Base-by-base conservation (phyloP, 2,113 vertebrate species). In the Glareola pratincola region DNA sequence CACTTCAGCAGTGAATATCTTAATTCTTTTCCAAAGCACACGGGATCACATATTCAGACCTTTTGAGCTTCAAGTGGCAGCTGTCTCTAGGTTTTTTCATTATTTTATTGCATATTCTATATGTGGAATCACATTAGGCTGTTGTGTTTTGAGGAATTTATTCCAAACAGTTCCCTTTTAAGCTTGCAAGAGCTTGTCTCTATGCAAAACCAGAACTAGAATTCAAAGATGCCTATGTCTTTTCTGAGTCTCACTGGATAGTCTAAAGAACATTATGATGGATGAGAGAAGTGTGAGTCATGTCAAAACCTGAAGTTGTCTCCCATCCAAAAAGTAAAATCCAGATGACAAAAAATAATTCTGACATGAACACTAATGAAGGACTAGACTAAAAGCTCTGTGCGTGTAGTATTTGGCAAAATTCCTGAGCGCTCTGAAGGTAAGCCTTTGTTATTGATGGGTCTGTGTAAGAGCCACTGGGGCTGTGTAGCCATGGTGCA, bases 281-380 rank as follows among this genome's bases (percentile, higher is more conserved):
- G 43, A 27, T 39, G 15, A 69, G 12, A 85, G 34, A 72, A 80
- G 19, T 0, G 0, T 7, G 3, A 63, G 14, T 41, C 0, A 0
- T 34, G 19, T 74, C 53, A 80, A 72, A 80, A 67, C 47, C 5
- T 0, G 4, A 91, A 71, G 11, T 53, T 67, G 5, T 4, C 4
- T 66, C 45, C 34, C 8, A 48, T 43, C 6, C 27, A 63, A 72
- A 76, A 76, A 26, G 3, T 27, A 39, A 90, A 88, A 39, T 4
- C 2, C 34, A 66, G 12, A 47, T 23, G 12, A 76, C 19, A 51
- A 80, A 85, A 94, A 77, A 43, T 37, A 79, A 57, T 79, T 82
- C 23, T 63, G 14, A 26, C 14, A 57, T 43, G 8, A 79, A 53
- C 3, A 9, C 39, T 62, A 43, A 22, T 37, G 26, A 88, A 63